Percentiles rank a stretch among this genome's conserved stretches.
Conservation (phyloP, 92 coral and sea anemone species). For the Palythoa grandis region DNA sequence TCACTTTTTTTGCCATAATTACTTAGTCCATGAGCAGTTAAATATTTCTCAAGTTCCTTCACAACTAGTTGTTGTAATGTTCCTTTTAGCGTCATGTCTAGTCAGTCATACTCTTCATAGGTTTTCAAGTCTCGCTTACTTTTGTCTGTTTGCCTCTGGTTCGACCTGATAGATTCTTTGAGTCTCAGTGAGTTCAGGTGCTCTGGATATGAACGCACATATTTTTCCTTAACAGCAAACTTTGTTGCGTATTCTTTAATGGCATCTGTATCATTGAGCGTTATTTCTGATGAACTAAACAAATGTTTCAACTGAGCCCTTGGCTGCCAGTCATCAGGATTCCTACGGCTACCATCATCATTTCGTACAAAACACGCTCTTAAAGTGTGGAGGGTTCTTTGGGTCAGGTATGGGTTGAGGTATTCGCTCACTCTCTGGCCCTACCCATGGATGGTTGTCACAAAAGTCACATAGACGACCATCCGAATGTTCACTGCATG, state of each 20-base stretch:
- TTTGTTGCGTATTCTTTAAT: background rate
- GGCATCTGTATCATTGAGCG: conserved; percentile 2
- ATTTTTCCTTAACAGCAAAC: conserved; percentile 40
- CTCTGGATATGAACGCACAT: conserved; percentile 40
- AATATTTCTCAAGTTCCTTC: conserved; percentile 56
- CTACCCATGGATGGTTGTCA: conserved; percentile 48
- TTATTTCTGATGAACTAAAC: background rate
- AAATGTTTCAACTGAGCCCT: conserved; percentile 40
- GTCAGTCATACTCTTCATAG: conserved; percentile 67
- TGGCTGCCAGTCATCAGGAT: conserved; percentile 4
- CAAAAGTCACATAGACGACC: conserved; percentile 52
- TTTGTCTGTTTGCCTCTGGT: conserved; percentile 54
- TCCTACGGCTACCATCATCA: conserved; percentile 14
- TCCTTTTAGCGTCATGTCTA: conserved; percentile 60
- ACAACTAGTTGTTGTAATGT: conserved; percentile 53
- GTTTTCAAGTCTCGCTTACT: conserved; percentile 43
- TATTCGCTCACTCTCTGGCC: conserved; percentile 47
- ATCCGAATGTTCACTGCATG: conserved; percentile 22
- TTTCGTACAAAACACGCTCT: conserved; percentile 42
- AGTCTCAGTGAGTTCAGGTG: conserved; percentile 43
- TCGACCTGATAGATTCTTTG: conserved; percentile 37
- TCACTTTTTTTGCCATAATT: conserved; percentile 51
- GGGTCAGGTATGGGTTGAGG: conserved; percentile 52
- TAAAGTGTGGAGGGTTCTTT: conserved; percentile 32
- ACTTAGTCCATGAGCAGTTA: conserved; percentile 56